A percentile compares a stretch with the other conserved stretches of the same genome.
phyloP scores from a whole-genome alignment of 2,888 invertebrate species.

The Agonum fuliginosum region DNA sequence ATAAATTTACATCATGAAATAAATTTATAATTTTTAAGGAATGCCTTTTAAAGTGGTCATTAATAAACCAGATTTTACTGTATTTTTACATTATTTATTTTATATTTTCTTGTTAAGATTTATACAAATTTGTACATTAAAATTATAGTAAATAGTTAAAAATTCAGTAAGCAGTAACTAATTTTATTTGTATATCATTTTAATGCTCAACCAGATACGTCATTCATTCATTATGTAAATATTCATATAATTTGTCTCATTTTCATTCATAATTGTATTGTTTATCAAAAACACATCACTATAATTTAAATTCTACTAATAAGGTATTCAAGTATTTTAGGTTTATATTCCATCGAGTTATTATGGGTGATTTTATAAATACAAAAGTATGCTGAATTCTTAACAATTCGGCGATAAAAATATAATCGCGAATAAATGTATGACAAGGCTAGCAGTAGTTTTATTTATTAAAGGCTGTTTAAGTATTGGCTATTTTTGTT shows the following conservation, averaged over 20 bases:
- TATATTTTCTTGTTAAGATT: not conserved
- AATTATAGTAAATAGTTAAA: constrained; percentile 23
- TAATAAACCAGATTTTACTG: constrained; percentile 3
- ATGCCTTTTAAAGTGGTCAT: constrained; percentile 1
- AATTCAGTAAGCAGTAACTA: constrained; percentile 2
- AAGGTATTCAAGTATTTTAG: constrained; percentile 39
- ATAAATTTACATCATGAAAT: not conserved
- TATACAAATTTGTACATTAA: not conserved
- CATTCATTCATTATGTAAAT: constrained; percentile 31
- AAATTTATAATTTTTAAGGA: not conserved
- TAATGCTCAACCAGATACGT: constrained; percentile 35
- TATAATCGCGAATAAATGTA: constrained; percentile 43
- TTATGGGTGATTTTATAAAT: constrained; percentile 41
- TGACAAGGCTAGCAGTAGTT: constrained; percentile 46
- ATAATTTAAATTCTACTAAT: constrained; percentile 36
- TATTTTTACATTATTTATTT: constrained; percentile 9
- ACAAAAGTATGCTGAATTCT: constrained; percentile 14
- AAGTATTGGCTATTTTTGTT: constrained; percentile 46
- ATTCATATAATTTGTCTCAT: constrained; percentile 35
- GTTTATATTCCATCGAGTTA: constrained; percentile 33
- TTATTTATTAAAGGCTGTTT: constrained; percentile 52
- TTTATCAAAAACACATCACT: constrained; percentile 44
- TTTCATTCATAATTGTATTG: not conserved
- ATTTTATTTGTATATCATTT: constrained; percentile 26
- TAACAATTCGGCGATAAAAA: constrained; percentile 13